These are phyloP conservation scores for Potamarius usumacintae DNA, from an alignment of 2,113 vertebrate species.

Conservation along the genomic window DNA sequence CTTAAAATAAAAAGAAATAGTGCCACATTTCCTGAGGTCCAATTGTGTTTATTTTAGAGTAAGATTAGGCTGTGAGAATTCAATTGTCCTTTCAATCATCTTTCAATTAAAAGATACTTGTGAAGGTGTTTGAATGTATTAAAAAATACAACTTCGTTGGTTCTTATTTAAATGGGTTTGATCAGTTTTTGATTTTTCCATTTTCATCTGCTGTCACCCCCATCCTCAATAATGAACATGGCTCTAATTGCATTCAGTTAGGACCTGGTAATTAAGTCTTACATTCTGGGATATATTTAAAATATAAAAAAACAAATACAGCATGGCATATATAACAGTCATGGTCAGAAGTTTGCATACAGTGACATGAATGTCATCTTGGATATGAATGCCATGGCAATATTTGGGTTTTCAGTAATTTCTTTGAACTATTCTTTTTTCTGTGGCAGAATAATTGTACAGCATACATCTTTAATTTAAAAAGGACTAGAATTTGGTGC, in stretches of 20 bases:
- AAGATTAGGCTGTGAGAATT: constrained; percentile 58
- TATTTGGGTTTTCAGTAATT: no score
- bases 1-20: background rate
- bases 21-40: constrained; percentile 52
- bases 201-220: background rate
- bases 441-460: no score
- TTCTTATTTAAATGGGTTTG: constrained; percentile 58
- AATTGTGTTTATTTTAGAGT: constrained; percentile 65
- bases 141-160: constrained; percentile 51
- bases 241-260: constrained; percentile 67
- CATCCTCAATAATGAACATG: constrained; percentile 36
- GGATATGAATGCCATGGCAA: no score
- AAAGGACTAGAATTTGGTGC: no score
- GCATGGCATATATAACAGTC: no score
- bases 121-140: constrained; percentile 52
- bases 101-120: constrained; percentile 53
- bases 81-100: constrained; percentile 66
- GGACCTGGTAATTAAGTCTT: constrained; percentile 63
- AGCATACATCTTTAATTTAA: no score
- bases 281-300: constrained; percentile 15
- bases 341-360: no score
- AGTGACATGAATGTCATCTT: no score
- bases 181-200: constrained; percentile 52
- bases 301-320: background rate
- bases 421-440: no score